phyloP scores from a whole-genome alignment of 2,113 vertebrate genomes.

The Rhadina sibilatrix region DNA sequence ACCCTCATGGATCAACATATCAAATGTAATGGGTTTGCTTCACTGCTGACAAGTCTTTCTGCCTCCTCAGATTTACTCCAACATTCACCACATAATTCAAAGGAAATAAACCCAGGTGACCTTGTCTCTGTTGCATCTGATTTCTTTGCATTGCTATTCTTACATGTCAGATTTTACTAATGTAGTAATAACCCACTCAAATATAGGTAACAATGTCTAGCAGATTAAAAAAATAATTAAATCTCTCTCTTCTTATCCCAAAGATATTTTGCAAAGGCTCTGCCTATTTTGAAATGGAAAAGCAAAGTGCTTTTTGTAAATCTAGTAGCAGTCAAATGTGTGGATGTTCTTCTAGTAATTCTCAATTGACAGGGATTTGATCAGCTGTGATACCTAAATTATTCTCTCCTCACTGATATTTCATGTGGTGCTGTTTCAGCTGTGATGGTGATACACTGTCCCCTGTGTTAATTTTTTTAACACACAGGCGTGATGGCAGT shows the following conservation, averaged over 20 bases:
- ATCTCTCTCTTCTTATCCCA: not conserved
- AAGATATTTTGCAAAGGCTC: not conserved
- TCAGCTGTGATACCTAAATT: not conserved
- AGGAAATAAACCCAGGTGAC: slow-evolving; percentile 21
- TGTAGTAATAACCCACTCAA: not conserved
- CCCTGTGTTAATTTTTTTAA: not conserved
- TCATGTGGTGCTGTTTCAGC: not conserved
- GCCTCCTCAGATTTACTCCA: slow-evolving; percentile 23
- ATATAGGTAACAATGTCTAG: not conserved
- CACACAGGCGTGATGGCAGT: not conserved
- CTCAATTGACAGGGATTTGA: not conserved
- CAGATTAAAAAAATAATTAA: not conserved
- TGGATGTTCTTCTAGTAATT: not conserved
- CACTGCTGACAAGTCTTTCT: slow-evolving; percentile 12
- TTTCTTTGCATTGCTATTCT: not conserved
- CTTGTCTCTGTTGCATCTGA: not conserved
- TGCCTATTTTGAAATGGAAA: not conserved
- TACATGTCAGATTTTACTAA: not conserved
- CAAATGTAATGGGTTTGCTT: slow-evolving; percentile 31
- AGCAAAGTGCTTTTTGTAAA: not conserved
- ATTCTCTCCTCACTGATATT: not conserved
- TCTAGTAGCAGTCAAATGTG: not conserved
- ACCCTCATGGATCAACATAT: slow-evolving; percentile 27
- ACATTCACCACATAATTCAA: not conserved
- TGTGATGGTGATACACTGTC: not conserved